Evolutionary conservation across 1,140 invertebrate species (phyloP).

Genomic region (Hermatobates lingyangjiaoensis): DNA sequence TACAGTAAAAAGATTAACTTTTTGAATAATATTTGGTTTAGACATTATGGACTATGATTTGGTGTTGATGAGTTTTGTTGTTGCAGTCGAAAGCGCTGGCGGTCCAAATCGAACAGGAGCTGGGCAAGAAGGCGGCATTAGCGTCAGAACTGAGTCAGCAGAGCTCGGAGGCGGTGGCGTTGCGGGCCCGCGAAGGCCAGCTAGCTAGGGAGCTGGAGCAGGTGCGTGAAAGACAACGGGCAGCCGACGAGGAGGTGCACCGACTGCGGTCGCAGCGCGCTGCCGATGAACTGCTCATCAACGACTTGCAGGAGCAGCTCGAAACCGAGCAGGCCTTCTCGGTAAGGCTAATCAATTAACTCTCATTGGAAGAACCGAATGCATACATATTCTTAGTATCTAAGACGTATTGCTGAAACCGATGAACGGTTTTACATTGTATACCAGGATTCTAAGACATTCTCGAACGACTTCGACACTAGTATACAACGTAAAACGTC

Average conservation of each 20-base stretch:
- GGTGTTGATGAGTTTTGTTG: slow-evolving; percentile 7
- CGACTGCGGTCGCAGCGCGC: slow-evolving; percentile 52
- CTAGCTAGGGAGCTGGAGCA: slow-evolving; percentile 47
- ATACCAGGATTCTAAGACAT: too few relatives aligned
- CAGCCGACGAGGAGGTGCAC: slow-evolving; percentile 59
- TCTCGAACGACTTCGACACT: too few relatives aligned
- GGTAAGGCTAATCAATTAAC: too few relatives aligned
- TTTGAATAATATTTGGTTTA: too few relatives aligned
- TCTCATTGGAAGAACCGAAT: too few relatives aligned
- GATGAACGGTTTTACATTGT: too few relatives aligned
- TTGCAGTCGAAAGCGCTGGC: slow-evolving; percentile 46
- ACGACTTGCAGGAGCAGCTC: slow-evolving; percentile 81
- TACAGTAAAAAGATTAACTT: too few relatives aligned
- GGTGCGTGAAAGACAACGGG: slow-evolving; percentile 46
- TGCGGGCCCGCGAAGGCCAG: slow-evolving; percentile 57
- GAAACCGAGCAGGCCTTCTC: slow-evolving; percentile 87
- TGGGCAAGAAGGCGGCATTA: slow-evolving; percentile 50
- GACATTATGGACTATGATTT: slow-evolving; percentile 1
- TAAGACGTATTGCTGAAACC: too few relatives aligned
- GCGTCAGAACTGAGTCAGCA: slow-evolving; percentile 52
- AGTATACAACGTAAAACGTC: too few relatives aligned
- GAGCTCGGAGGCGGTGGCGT: slow-evolving; percentile 45
- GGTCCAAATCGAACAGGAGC: slow-evolving; percentile 76
- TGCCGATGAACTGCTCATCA: slow-evolving; percentile 61
- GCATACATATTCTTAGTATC: too few relatives aligned